These are phyloP conservation scores for Seriola dumerili DNA, from an alignment of 2,113 vertebrate species.

Conservation along the genomic window DNA sequence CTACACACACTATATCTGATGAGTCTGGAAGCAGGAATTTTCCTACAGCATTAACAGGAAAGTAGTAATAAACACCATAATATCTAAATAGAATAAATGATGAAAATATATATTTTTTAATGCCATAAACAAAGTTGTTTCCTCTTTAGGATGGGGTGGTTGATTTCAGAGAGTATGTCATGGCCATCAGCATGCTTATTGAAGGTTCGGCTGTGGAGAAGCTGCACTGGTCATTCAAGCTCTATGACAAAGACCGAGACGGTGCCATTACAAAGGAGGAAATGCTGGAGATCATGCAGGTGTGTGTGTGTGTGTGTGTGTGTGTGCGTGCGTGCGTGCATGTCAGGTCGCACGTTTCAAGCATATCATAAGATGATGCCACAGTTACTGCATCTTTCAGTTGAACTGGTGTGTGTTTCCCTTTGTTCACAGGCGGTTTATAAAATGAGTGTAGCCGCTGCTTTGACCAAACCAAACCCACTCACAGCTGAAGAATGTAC, in stretches of 20 bases:
- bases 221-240: slow-evolving; percentile 83
- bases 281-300: slow-evolving; percentile 84
- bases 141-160: slow-evolving; percentile 71
- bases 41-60: not conserved
- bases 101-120: not conserved
- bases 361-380: not conserved
- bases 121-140: not conserved
- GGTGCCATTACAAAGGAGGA: slow-evolving; percentile 75
- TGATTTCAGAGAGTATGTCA: slow-evolving; percentile 83
- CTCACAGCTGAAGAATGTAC: slow-evolving; percentile 83
- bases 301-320: slow-evolving; percentile 20
- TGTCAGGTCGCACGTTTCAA: too few relatives aligned
- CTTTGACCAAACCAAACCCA: slow-evolving; percentile 73
- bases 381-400: not conserved
- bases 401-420: not conserved
- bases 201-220: slow-evolving; percentile 79
- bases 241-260: slow-evolving; percentile 81
- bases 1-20: not conserved
- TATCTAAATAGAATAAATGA: not conserved
- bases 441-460: slow-evolving; percentile 81
- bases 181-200: slow-evolving; percentile 77
- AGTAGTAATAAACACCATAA: not conserved
- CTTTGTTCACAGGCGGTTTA: slow-evolving; percentile 74
- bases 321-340: too few relatives aligned
- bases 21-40: not conserved